These are phyloP conservation scores for Tipula unca DNA, from an alignment of 2,888 invertebrate genomes.

Conservation along the genomic window DNA sequence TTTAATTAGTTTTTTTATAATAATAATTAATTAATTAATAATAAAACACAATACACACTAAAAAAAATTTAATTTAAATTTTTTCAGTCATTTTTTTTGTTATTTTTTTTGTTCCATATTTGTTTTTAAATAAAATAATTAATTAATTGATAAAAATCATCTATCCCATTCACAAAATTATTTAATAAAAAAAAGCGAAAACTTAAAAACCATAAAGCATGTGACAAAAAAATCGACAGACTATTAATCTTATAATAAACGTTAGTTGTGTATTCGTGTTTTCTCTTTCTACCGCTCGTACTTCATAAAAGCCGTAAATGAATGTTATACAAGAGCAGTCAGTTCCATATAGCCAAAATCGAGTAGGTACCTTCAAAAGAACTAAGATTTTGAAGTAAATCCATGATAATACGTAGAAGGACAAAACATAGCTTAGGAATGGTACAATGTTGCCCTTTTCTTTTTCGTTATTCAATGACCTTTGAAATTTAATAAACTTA, in stretches of 20 bases:
- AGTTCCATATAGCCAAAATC: background rate
- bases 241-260: background rate
- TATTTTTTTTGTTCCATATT: background rate
- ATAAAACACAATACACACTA: background rate
- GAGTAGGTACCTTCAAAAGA: background rate
- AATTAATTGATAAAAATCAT: background rate
- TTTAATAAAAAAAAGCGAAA: background rate
- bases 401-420: too few species aligned
- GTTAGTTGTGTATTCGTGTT: background rate
- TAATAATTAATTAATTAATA: background rate
- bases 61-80: slow-evolving; percentile 4
- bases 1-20: background rate
- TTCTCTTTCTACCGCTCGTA: background rate
- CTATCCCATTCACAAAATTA: background rate
- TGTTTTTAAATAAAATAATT: background rate
- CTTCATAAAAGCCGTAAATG: background rate
- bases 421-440: too few species aligned
- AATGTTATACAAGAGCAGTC: background rate
- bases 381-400: too few species aligned
- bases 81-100: background rate
- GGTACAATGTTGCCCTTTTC: too few species aligned
- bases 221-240: background rate
- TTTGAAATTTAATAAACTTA: too few species aligned
- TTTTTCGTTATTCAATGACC: too few species aligned
- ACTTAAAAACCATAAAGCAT: background rate